Conservation (phyloP, 2,888 invertebrate species). For the Netelia virgata region DNA sequence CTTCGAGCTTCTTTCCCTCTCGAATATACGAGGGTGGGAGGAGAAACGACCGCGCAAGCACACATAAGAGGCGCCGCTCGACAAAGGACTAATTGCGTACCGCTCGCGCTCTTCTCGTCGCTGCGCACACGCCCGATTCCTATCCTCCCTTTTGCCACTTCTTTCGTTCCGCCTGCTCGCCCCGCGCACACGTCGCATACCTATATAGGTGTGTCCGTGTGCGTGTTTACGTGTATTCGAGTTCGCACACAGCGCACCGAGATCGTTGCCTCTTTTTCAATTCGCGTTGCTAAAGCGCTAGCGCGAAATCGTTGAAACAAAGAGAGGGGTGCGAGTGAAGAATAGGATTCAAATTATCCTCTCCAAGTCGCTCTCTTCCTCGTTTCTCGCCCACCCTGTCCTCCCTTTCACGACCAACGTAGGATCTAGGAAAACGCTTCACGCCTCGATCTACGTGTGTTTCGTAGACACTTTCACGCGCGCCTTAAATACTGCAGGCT, state of each 20-base stretch:
- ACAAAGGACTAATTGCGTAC: constrained; percentile 76
- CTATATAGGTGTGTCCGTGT: constrained; percentile 6
- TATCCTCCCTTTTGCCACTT: constrained; percentile 64
- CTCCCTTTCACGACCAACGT: not conserved
- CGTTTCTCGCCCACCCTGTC: constrained; percentile 13
- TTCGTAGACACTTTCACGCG: constrained; percentile 49
- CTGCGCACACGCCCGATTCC: constrained; percentile 64
- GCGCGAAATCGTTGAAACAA: constrained; percentile 53
- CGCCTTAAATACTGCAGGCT: constrained; percentile 22
- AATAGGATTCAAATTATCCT: constrained; percentile 64
- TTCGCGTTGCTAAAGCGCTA: not conserved
- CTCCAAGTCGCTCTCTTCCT: constrained; percentile 11
- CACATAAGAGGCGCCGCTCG: constrained; percentile 57
- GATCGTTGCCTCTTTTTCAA: not conserved
- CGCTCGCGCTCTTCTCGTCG: constrained; percentile 64
- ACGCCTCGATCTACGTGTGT: not conserved
- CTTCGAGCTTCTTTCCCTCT: not conserved
- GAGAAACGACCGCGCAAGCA: constrained; percentile 46
- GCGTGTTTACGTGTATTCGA: constrained; percentile 20
- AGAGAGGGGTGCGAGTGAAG: constrained; percentile 51
- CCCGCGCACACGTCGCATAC: constrained; percentile 26
- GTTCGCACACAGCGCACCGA: not conserved
- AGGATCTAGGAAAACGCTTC: not conserved
- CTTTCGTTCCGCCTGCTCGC: constrained; percentile 57
- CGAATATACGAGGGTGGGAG: constrained; percentile 27